A percentile compares a stretch with the other conserved stretches of the same genome.
Conservation (phyloP, 2,888 invertebrate genomes). For the Rugalucina vietnamica region DNA sequence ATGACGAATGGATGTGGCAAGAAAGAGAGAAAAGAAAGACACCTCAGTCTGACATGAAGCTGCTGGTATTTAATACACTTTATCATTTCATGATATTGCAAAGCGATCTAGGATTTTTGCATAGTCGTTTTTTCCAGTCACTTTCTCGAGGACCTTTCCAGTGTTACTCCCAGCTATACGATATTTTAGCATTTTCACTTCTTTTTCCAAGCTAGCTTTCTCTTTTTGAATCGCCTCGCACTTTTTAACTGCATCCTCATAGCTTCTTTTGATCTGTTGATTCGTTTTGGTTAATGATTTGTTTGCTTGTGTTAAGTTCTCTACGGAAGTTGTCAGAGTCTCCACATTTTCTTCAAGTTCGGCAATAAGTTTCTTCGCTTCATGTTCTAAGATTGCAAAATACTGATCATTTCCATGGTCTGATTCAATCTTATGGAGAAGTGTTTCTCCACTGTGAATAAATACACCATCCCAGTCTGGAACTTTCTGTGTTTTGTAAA, state of each 20-base stretch:
- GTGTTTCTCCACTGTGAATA: not conserved
- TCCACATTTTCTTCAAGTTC: slow-evolving; percentile 2
- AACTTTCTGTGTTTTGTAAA: not conserved
- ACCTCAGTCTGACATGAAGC: too few species aligned
- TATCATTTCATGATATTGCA: not conserved
- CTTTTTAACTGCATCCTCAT: not conserved
- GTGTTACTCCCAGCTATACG: not conserved
- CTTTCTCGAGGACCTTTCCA: not conserved
- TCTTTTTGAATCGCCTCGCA: not conserved
- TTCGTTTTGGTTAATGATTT: not conserved
- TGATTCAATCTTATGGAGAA: not conserved
- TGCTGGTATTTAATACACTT: too few species aligned
- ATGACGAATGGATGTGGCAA: too few species aligned
- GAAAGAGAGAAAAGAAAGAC: too few species aligned
- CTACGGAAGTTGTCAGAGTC: not conserved
- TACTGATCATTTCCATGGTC: not conserved
- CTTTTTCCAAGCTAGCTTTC: not conserved
- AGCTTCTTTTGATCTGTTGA: not conserved
- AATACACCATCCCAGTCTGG: not conserved
- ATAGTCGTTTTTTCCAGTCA: not conserved
- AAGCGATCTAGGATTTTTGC: not conserved
- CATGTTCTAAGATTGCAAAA: not conserved
- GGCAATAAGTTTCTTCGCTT: not conserved
- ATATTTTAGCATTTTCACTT: not conserved
- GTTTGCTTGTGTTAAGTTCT: not conserved